Conservation (phyloP, 2,888 invertebrate species). For the Ecdyonurus torrentis region DNA sequence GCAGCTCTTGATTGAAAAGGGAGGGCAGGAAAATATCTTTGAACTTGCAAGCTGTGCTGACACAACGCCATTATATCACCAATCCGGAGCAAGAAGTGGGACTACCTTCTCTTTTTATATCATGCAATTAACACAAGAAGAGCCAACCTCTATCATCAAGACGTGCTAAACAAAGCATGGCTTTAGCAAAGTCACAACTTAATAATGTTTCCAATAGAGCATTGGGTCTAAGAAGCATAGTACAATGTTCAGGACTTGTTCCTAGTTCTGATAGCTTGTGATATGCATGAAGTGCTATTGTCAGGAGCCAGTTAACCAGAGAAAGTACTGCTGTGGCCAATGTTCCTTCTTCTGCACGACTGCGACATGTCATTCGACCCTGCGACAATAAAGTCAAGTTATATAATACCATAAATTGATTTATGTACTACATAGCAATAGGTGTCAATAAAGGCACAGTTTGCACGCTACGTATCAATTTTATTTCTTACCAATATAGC, state of each 20-base stretch:
- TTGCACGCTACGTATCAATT: not conserved
- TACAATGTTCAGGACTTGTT: slow-evolving; percentile 32
- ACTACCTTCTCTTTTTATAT: too few relatives aligned
- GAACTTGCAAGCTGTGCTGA: too few relatives aligned
- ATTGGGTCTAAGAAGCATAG: slow-evolving; percentile 52
- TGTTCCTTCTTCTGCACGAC: slow-evolving; percentile 75
- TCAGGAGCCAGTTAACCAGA: slow-evolving; percentile 63
- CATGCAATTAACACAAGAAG: not conserved
- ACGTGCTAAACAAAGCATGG: slow-evolving; percentile 67
- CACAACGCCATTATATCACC: too few relatives aligned
- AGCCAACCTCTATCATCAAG: slow-evolving; percentile 59
- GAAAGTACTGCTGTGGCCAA: slow-evolving; percentile 70
- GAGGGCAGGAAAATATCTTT: too few relatives aligned
- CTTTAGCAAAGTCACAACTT: slow-evolving; percentile 55
- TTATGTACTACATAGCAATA: not conserved
- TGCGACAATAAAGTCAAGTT: slow-evolving; percentile 16
- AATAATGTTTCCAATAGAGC: slow-evolving; percentile 47
- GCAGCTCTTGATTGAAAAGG: too few relatives aligned
- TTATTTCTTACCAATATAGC: slow-evolving; percentile 32
- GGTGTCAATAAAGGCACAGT: not conserved
- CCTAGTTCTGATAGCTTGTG: slow-evolving; percentile 21
- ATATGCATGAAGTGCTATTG: slow-evolving; percentile 42
- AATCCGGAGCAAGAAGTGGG: too few relatives aligned
- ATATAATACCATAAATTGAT: not conserved
- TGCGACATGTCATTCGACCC: slow-evolving; percentile 45